Conservation (phyloP, 64 coral and sea anemone genomes). For the Montipora efflorescens region DNA sequence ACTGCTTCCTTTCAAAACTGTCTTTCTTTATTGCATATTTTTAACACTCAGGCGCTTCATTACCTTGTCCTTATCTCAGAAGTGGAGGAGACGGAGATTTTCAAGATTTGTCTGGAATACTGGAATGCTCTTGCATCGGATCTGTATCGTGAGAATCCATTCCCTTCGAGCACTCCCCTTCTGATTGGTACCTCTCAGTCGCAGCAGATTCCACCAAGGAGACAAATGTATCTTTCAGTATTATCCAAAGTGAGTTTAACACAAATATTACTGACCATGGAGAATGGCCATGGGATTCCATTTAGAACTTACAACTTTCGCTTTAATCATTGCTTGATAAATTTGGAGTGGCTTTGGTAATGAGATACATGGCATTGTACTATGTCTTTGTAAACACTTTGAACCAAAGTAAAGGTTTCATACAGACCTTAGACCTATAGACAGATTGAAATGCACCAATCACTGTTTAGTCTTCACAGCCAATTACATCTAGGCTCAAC, state of each 20-base stretch:
- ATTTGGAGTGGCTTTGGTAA: too few relatives aligned
- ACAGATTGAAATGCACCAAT: too few relatives aligned
- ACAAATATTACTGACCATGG: too few relatives aligned
- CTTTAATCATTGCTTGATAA: too few relatives aligned
- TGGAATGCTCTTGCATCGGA: slow-evolving; percentile 96
- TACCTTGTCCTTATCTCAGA: slow-evolving; percentile 98
- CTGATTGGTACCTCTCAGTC: slow-evolving; percentile 87
- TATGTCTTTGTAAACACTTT: too few relatives aligned
- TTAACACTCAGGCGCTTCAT: slow-evolving; percentile 76
- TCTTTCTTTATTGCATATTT: not conserved
- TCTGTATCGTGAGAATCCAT: slow-evolving; percentile 95
- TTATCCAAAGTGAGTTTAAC: slow-evolving; percentile 82
- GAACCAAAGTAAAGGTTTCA: too few relatives aligned
- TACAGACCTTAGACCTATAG: too few relatives aligned
- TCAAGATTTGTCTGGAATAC: slow-evolving; percentile 99
- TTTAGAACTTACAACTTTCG: too few relatives aligned
- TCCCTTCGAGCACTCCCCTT: slow-evolving; percentile 91
- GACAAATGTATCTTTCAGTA: slow-evolving; percentile 93
- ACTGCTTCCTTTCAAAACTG: not conserved
- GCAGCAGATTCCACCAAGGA: slow-evolving; percentile 88
- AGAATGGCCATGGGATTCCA: too few relatives aligned
- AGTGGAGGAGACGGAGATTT: slow-evolving; percentile 98
- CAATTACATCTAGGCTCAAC: too few relatives aligned
- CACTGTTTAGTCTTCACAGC: too few relatives aligned
- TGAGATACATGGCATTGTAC: too few relatives aligned